Evolutionary conservation across 2,888 invertebrate genomes (phyloP).

Genomic region (Ormyrus pomaceus): DNA sequence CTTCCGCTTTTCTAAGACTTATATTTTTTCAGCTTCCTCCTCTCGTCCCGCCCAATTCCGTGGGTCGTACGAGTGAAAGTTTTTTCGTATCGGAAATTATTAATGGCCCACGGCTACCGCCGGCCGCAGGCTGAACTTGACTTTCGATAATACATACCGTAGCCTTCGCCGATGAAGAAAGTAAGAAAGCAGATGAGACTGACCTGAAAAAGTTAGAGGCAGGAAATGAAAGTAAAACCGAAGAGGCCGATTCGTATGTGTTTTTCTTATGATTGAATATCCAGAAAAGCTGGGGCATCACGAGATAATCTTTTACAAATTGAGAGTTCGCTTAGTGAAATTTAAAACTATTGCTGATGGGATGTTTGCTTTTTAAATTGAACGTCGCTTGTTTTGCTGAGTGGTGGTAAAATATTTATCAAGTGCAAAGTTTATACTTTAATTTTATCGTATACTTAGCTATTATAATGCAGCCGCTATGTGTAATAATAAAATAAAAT

Average conservation of each 20-base stretch:
- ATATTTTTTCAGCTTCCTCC: conserved; percentile 6
- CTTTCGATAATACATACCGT: not conserved
- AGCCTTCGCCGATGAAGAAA: conserved; percentile 37
- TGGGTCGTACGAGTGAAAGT: conserved; percentile 36
- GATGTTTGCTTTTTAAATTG: no score
- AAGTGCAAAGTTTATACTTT: no score
- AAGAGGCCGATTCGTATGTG: not conserved
- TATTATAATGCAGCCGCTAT: no score
- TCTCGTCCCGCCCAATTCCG: not conserved
- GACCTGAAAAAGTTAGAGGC: not conserved
- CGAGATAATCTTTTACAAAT: no score
- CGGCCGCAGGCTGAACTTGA: conserved; percentile 29
- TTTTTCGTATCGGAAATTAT: conserved; percentile 8
- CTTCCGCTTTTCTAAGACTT: conserved; percentile 2
- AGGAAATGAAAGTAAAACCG: conserved; percentile 37
- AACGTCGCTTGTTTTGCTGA: no score
- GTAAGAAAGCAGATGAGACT: conserved; percentile 29
- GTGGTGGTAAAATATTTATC: no score
- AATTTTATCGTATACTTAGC: no score
- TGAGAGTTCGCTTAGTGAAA: no score
- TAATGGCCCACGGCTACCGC: not conserved
- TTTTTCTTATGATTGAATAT: no score
- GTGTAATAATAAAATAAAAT: no score
- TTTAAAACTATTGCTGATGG: no score
- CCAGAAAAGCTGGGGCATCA: no score